Evolutionary conservation across 1,140 invertebrate genomes (phyloP).

Genomic region (Lanistes nyassanus): DNA sequence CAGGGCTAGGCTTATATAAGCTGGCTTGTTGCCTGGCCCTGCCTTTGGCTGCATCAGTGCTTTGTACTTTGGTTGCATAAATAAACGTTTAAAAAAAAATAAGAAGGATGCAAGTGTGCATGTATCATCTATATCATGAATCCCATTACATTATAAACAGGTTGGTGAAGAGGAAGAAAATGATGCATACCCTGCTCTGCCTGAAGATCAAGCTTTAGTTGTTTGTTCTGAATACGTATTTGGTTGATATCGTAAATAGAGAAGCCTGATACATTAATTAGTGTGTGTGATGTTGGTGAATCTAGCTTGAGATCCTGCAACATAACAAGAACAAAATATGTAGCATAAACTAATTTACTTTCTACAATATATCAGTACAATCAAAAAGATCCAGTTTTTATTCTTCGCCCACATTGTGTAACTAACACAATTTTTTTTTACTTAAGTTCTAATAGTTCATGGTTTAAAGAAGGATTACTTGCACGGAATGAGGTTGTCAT

Average conservation of each 20-base stretch:
- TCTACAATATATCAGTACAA: not conserved
- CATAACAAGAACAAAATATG: not conserved
- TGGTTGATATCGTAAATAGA: conserved; percentile 39
- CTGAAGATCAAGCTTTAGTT: conserved; percentile 46
- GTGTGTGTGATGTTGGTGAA: not conserved
- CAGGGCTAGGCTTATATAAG: too few species aligned
- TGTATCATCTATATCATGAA: too few species aligned
- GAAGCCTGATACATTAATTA: conserved; percentile 14
- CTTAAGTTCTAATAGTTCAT: too few species aligned
- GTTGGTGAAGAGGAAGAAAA: not conserved
- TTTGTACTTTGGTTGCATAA: too few species aligned
- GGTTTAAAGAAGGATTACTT: too few species aligned
- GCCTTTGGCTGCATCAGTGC: too few species aligned
- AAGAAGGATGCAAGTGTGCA: too few species aligned
- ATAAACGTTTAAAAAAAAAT: too few species aligned
- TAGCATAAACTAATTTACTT: not conserved
- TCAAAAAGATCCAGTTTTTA: not conserved
- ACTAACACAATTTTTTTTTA: not conserved
- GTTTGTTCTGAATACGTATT: conserved; percentile 44
- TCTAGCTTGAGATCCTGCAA: conserved; percentile 4
- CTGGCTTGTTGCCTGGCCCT: too few species aligned
- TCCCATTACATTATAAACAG: too few species aligned
- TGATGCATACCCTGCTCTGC: conserved; percentile 46
- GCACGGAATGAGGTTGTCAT: too few species aligned
- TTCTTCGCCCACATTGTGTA: not conserved